Base-by-base conservation (phyloP, 2,113 vertebrate species). In the Manacus vitellinus region DNA sequence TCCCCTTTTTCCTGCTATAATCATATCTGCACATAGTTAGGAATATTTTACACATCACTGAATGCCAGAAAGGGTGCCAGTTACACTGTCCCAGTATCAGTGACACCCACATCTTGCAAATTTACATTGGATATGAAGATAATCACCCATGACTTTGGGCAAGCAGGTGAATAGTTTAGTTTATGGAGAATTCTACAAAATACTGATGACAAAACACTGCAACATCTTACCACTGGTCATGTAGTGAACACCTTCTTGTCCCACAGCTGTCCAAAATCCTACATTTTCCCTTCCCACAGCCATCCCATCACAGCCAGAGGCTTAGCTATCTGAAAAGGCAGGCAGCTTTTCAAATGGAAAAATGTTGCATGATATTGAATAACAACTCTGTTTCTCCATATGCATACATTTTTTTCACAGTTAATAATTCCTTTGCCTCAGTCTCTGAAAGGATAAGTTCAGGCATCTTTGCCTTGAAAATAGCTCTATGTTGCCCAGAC, bases 51-150 rank as follows among this genome's bases (percentile, higher is more conserved):
- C 65, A 43, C 52, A 65, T 93, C 86, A 82, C 56, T 5, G 28
- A 82, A 66, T 75, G 37, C 37, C 83, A 96, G 68, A 81, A 95
- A 75, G 66, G 6, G 83, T 94, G 58, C 28, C 82, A 79, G 55
- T 88, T 85, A 80, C 33, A n/a, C 21, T 30, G 54, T 89, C 35
- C 71, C 23, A 18, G 25, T 95, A 94, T 95, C 89, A 94, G 67
- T n/a, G 85, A 85, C 39, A 85, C 43, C 23, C 93, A 92, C 59
- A 71, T 85, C 66, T 94, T 76, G 74, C 49, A 88, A 90, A 90
- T 85, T 93, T 66, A 80, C 83, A 59, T 74, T 80, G 85, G 67
- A 77, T 96, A 44, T 33, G 66, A 72, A 91, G 93, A 94, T 95
- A 94, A 84, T 83, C 74, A 63, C 70, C 33, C 77, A 13, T 79